Conservation (phyloP, 2,888 invertebrate species). For the Meganola albula region DNA sequence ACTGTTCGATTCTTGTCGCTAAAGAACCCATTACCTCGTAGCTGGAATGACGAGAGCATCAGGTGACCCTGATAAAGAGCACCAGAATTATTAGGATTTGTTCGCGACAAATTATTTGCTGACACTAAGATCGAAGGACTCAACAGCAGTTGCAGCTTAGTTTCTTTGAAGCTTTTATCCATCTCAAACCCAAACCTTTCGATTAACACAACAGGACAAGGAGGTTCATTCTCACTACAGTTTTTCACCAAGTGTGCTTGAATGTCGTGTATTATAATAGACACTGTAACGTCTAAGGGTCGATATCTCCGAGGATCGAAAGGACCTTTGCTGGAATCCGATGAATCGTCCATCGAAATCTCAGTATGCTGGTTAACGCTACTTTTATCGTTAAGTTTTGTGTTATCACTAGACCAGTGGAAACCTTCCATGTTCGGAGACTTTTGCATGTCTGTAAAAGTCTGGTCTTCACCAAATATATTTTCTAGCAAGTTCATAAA, state of each 20-base stretch:
- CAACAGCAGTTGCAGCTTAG: conserved; percentile 90
- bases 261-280: conserved; percentile 95
- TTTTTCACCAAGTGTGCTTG: conserved; percentile 96
- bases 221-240: conserved; percentile 92
- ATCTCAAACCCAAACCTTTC: conserved; percentile 98
- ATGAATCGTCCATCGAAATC: conserved; percentile 80
- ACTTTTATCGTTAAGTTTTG: conserved; percentile 58
- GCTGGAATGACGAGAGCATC: conserved; percentile 89
- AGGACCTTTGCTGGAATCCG: conserved; percentile 77
- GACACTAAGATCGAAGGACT: conserved; percentile 92
- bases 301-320: conserved; percentile 94
- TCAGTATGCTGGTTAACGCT: conserved; percentile 71
- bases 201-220: conserved; percentile 91
- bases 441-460: conserved; percentile 94
- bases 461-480: conserved; percentile 97
- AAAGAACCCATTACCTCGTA: conserved; percentile 97
- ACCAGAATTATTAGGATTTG: conserved; percentile 66
- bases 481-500: conserved; percentile 96
- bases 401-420: conserved; percentile 58
- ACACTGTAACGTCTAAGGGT: conserved; percentile 93
- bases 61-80: conserved; percentile 88
- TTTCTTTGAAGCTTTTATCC: conserved; percentile 95
- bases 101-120: conserved; percentile 83
- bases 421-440: conserved; percentile 65
- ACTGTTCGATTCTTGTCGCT: conserved; percentile 93